A percentile compares a stretch with the other conserved stretches of the same genome.
phyloP scores from a whole-genome alignment of 2,888 invertebrate genomes.

The Sisyra nigra region DNA sequence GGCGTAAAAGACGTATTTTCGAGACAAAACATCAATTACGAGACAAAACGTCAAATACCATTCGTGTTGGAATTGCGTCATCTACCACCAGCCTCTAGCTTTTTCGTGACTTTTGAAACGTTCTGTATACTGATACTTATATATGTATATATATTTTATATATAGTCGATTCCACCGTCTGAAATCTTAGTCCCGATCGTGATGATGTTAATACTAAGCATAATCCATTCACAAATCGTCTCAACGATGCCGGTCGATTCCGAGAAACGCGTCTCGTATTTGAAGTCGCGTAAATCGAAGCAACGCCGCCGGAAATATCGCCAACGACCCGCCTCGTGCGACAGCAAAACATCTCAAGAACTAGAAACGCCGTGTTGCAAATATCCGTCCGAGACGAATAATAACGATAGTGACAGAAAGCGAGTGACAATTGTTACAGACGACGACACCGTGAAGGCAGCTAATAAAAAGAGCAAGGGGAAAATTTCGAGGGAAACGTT shows the following conservation, averaged over 20 bases:
- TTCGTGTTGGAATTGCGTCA: too few relatives aligned
- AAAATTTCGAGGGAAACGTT: neutral
- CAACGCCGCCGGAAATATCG: slow-evolving; percentile 23
- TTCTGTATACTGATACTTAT: too few relatives aligned
- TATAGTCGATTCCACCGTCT: slow-evolving; percentile 41
- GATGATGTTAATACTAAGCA: slow-evolving; percentile 56
- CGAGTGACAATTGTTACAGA: neutral
- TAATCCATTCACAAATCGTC: slow-evolving; percentile 69
- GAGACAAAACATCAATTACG: too few relatives aligned
- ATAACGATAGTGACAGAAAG: neutral
- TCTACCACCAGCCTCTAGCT: too few relatives aligned
- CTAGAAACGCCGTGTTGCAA: neutral
- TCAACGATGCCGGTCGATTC: slow-evolving; percentile 37
- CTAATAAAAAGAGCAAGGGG: neutral
- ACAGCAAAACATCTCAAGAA: slow-evolving; percentile 10
- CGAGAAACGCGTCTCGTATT: slow-evolving; percentile 16
- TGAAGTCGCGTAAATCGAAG: slow-evolving; percentile 11
- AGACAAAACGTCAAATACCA: too few relatives aligned
- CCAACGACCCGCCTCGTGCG: slow-evolving; percentile 18
- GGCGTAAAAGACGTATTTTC: too few relatives aligned
- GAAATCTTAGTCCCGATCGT: slow-evolving; percentile 57
- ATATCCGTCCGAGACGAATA: slow-evolving; percentile 9
- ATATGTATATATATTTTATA: too few relatives aligned
- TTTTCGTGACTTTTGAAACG: too few relatives aligned
- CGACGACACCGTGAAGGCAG: neutral